Evolutionary conservation across 2,888 invertebrate species (phyloP).

Genomic region (Alviniconcha strummeri): DNA sequence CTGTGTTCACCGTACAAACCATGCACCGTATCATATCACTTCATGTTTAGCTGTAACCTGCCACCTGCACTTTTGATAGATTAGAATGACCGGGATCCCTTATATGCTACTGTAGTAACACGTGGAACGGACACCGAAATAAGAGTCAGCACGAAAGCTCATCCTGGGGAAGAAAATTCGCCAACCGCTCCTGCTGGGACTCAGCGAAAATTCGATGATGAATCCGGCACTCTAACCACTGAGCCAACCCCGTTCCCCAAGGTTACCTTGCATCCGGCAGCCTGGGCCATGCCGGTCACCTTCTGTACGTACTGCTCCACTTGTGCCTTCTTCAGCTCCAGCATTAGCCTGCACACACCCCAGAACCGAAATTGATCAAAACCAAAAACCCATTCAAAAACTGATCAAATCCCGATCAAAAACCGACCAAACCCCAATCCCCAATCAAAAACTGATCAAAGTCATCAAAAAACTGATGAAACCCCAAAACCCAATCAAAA

Average conservation of each 20-base stretch:
- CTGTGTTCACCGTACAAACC: too few species aligned
- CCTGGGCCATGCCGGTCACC: slow-evolving; percentile 56
- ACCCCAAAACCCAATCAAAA: background rate
- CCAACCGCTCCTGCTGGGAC: background rate
- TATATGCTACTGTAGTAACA: too few species aligned
- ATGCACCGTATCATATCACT: too few species aligned
- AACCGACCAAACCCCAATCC: too few species aligned
- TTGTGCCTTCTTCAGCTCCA: slow-evolving; percentile 65
- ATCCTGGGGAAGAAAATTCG: background rate
- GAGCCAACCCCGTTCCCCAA: background rate
- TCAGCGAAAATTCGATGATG: background rate
- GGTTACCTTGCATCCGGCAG: slow-evolving; percentile 57
- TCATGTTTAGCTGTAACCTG: too few species aligned
- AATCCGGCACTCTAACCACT: background rate
- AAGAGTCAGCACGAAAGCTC: background rate
- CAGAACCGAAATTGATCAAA: background rate
- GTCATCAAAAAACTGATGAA: background rate
- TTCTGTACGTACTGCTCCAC: slow-evolving; percentile 62
- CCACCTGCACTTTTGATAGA: too few species aligned
- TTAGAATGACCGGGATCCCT: too few species aligned
- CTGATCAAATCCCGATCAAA: background rate
- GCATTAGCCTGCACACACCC: slow-evolving; percentile 62
- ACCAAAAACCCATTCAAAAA: background rate
- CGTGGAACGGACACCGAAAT: too few species aligned
- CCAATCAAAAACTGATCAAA: too few species aligned